Evolutionary conservation across 2,113 vertebrate species (phyloP), one percentile per base, ranked within the genome.

Genomic region (Barnardius zonarius): DNA sequence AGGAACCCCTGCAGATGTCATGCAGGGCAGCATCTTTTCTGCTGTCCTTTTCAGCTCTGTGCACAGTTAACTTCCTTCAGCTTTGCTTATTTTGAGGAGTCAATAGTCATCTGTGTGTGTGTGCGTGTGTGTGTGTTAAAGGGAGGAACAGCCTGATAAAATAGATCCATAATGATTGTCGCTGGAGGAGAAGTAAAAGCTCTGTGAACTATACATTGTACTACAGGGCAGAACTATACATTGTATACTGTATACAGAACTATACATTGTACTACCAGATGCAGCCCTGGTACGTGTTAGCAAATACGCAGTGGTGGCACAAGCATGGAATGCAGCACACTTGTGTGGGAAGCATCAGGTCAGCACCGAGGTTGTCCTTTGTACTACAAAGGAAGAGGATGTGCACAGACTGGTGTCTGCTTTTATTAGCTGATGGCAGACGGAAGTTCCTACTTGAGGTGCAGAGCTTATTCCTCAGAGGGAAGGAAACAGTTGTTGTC

Each of bases 401-500:
- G 30, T 43, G 66, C 4, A 66, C 61, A 57, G 48, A 6, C 62
- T 52, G 74, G 12, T 62, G 77, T 73, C 62, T 1, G 46, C 77
- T 28, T 86, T 92, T 93, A 96, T 93, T 90, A 84, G 80, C 83
- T 78, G 77, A 17, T 3, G 69, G 73, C 88, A 96, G 90, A 68
- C 7, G 55, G 96, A 95, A 94, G 52, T 10, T 93, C 51, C 83
- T 28, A 20, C 39, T 23, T 13, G 79, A 94, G 61, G 43, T 68
- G 76, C 80, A 75, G 61, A 81, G 41, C 64, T 83, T 61, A 68
- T 12, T 92, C 61, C 83, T 92, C 39, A 72, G 73, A 78, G 86
- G 61, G 77, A 94, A 93, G 92, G 94, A 95, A 95, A 87, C 24
- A 20, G 28, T 66, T 41, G 79, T 25, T 81, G 54, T 44, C 79